A percentile compares a stretch with the other conserved stretches of the same genome.
phyloP scores from a whole-genome alignment of 2,113 vertebrate genomes.

The Tetrao urogallus region DNA sequence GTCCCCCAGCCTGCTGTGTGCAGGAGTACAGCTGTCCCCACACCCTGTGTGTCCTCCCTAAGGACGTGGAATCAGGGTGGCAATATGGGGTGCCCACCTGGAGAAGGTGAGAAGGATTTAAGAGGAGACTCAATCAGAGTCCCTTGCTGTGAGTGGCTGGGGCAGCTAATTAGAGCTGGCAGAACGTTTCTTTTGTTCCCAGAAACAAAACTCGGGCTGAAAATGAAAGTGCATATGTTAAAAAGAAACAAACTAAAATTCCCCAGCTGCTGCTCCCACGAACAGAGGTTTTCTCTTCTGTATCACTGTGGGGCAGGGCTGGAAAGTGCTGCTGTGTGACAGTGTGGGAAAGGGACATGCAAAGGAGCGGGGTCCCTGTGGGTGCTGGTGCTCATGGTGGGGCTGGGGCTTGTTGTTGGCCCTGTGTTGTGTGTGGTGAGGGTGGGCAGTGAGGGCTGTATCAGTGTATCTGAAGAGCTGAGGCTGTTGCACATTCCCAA shows the following conservation, averaged over 20 bases:
- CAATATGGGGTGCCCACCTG: background rate
- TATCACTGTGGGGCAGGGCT: background rate
- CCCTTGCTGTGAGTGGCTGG: background rate
- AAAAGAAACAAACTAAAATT: background rate
- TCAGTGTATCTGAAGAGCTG: too few relatives aligned
- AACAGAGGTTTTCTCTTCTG: background rate
- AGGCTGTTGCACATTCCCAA: background rate
- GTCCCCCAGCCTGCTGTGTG: background rate
- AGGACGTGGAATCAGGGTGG: background rate
- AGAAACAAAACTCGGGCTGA: rapidly evolving
- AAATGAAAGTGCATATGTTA: rapidly evolving
- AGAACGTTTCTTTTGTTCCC: background rate
- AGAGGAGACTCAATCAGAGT: background rate
- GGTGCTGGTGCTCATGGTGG: too few relatives aligned
- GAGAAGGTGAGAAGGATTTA: background rate
- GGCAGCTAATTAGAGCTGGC: background rate
- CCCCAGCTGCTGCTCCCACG: background rate
- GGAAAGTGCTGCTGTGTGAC: background rate
- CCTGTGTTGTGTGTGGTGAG: too few relatives aligned
- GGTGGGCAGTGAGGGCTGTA: background rate
- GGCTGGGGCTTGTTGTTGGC: too few relatives aligned
- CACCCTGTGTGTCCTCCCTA: background rate
- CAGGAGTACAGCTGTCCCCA: background rate
- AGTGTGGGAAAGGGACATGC: background rate
- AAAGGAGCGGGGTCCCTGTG: background rate